Base-by-base conservation (phyloP, 2,113 vertebrate species). In the Hippopotamus amphibius region DNA sequence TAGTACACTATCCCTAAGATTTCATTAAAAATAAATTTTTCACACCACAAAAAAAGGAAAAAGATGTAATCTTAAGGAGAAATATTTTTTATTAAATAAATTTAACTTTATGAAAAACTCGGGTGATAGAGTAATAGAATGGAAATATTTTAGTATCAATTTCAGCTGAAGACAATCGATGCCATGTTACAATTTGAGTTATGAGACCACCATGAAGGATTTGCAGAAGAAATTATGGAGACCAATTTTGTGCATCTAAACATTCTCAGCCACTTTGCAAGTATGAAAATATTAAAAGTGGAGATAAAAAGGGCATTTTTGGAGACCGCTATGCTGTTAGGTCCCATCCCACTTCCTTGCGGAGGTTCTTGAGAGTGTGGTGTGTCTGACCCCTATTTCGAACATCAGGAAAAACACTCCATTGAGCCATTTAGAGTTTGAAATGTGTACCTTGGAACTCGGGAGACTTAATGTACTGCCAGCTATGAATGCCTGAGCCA, bases 51-150 rank as follows among this genome's bases (percentile, higher is more conserved):
- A 90, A 86, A 74, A 15, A 30, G 14, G 84, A 83, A 24, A 82
- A 92, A 96, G 37, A 89, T 5, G 22, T 71, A 79, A 85, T 96
- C 37, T 92, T 89, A 72, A 46, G 88, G n/a, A 81, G 9, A 80
- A 95, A 8, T 77, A 7, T 2, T 55, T 77, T 96, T 74, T 53
- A 88, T 84, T 80, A 84, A 88, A 81, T 93, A 88, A 43, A 80
- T 84, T 79, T 77, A 97, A 87, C 28, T 79, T 90, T 53, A 71
- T 93, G 94, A 92, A 48, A 97, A 92, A 65, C 22, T 69, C 57
- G 80, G 43, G 10, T 79, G 59, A 90, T n/a, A 88, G 24, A 71
- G 74, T 81, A 63, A 90, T 89, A 68, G 82, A 96, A 55, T 65
- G 21, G 59, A 95, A 96, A 94, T 59, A 74, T 19, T 94, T 96